phyloP scores from a whole-genome alignment of 2,888 invertebrate species.

The Cantharis lateralis region DNA sequence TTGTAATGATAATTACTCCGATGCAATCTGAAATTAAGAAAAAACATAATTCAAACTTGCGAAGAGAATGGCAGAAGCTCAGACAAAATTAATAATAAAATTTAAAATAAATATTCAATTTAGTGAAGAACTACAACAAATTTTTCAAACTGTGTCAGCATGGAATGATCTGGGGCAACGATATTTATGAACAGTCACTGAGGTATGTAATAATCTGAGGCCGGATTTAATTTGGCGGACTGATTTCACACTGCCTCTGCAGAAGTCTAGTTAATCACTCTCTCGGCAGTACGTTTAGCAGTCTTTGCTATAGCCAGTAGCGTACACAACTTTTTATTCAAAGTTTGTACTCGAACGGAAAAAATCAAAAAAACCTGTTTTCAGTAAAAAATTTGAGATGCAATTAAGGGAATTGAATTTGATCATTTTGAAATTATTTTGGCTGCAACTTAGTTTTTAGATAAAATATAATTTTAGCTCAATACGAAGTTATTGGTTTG shows the following conservation, averaged over 20 bases:
- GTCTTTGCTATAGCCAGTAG: slow-evolving; percentile 32
- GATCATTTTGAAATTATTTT: not conserved
- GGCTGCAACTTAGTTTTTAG: not conserved
- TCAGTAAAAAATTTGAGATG: not conserved
- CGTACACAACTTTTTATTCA: slow-evolving; percentile 11
- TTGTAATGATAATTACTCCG: not conserved
- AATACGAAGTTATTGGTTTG: not conserved
- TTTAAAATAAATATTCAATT: not conserved
- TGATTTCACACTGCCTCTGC: slow-evolving; percentile 68
- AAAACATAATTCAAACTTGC: not conserved
- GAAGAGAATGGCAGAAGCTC: not conserved
- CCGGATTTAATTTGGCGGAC: slow-evolving; percentile 75
- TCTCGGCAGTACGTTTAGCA: slow-evolving; percentile 36
- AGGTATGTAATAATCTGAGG: slow-evolving; percentile 75
- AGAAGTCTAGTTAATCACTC: slow-evolving; percentile 57
- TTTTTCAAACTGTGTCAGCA: slow-evolving; percentile 15
- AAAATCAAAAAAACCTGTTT: not conserved
- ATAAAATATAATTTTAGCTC: not conserved
- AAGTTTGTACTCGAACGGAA: not conserved
- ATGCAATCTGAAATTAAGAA: not conserved
- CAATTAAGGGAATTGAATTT: not conserved
- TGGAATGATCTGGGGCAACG: slow-evolving; percentile 41
- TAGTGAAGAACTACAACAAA: not conserved
- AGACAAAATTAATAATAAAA: not conserved
- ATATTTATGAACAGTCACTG: slow-evolving; percentile 73